Percentiles rank a stretch among this genome's conserved stretches.
Evolutionary conservation across 2,888 invertebrate genomes (phyloP).

Genomic region (Harpalus rufipes): DNA sequence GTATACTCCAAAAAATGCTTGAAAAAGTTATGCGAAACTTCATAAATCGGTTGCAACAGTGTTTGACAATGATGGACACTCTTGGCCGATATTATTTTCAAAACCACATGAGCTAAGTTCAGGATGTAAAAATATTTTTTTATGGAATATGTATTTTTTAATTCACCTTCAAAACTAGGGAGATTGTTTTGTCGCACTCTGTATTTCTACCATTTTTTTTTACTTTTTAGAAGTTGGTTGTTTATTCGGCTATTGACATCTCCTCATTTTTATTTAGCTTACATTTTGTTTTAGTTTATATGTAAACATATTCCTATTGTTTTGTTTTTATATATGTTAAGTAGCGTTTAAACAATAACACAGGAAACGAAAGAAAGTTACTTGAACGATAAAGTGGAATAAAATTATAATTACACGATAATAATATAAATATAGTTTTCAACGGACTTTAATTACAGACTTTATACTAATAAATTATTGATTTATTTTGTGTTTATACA

Average conservation of each 20-base stretch:
- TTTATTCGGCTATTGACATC: constrained; percentile 37
- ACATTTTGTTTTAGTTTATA: constrained; percentile 8
- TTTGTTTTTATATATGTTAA: constrained; percentile 32
- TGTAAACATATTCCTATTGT: constrained; percentile 42
- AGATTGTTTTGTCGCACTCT: too few relatives aligned
- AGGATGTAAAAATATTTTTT: too few relatives aligned
- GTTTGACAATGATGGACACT: too few relatives aligned
- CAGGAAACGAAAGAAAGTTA: constrained; percentile 23
- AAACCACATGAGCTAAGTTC: too few relatives aligned
- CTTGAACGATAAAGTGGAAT: constrained; percentile 10
- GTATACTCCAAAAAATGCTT: too few relatives aligned
- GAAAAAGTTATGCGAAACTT: too few relatives aligned
- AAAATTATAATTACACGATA: constrained; percentile 26
- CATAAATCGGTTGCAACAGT: too few relatives aligned
- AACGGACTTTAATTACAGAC: background rate
- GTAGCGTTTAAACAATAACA: constrained; percentile 39
- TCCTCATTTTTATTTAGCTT: background rate
- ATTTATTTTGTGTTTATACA: background rate
- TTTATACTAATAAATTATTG: background rate
- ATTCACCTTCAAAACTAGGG: too few relatives aligned
- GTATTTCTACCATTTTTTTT: background rate
- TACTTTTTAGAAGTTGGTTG: background rate
- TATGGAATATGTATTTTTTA: too few relatives aligned
- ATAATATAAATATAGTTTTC: background rate
- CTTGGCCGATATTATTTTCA: too few relatives aligned